Base-by-base conservation (phyloP, 1,140 invertebrate genomes). In the Hylaeus anthracinus region DNA sequence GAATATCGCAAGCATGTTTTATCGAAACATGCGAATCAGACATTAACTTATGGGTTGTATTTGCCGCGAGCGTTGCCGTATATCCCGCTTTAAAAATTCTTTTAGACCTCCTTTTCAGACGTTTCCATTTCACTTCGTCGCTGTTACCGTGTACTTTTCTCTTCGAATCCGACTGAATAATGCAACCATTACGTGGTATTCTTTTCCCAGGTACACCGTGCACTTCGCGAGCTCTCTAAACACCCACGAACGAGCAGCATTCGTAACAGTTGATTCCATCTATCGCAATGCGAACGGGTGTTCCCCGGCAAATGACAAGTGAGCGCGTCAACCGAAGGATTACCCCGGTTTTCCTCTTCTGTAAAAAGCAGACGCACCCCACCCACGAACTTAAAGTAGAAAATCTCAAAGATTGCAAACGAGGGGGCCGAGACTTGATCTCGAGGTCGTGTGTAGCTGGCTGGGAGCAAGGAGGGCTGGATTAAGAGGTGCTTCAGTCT, bases 401-500 rank as follows among this genome's bases (percentile, higher is more conserved):
- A 55, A 78, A 74, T 56, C 43, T 75, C 60, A 77, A 51, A 73
- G 56, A 10, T 53, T 69, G 73, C 39, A 61, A 73, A 67, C 65
- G 63, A 60, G 64, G 45, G 72, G 74, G 26, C 15, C 39, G 51
- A 37, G 55, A 73, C 37, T 39, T 48, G 65, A 77, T 70, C 60
- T 1, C 60, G 70, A 48, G 60, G 63, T 37, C 58, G n/a, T 37
- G 76, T 48, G 56, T 45, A 70, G 70, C 14, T 26, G 56, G 37
- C 37, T 37, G 58, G 5, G 56, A 71, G 48, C 55, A 67, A 73
- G 70, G 9, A 55, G 51, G 56, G 73, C 58, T 56, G 65, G 76
- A 81, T 65, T 66, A 73, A 71, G 78, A 51, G 66, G 79, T 73
- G 61, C 73, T 90, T 79, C 75, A 90, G 78, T 84, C 85, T 85